Evolutionary conservation across 2,797 vertebrate species (phyloP).

Genomic region (Lepilemur septentrionalis): DNA sequence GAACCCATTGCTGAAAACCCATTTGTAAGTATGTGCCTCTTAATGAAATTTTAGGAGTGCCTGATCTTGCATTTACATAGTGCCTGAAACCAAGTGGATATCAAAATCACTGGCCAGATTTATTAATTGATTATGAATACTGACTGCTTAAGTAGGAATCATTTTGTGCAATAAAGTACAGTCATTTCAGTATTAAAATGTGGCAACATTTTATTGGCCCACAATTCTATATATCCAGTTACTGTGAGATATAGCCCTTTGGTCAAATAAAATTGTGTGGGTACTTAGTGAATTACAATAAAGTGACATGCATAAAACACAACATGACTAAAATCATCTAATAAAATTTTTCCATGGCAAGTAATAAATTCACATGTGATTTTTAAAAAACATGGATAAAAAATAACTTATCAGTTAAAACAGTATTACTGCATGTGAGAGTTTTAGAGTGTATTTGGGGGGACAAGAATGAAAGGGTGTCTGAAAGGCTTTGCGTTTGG

Average conservation of each 20-base stretch:
- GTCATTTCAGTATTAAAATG: conserved; percentile 45
- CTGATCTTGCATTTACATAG: conserved; percentile 11
- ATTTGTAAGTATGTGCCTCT: background rate
- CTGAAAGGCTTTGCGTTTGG: background rate
- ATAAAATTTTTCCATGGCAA: background rate
- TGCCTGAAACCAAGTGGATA: conserved; percentile 28
- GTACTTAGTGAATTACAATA: background rate
- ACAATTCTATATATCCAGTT: background rate
- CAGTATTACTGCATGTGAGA: background rate
- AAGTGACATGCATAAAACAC: background rate
- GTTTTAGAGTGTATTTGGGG: background rate
- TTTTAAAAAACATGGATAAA: background rate
- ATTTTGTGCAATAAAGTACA: conserved; percentile 34
- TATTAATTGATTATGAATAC: conserved; percentile 29
- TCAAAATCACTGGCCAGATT: conserved; percentile 15
- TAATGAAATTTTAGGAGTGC: background rate
- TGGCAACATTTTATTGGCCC: conserved; percentile 1
- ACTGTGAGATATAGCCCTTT: background rate
- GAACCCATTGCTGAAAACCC: conserved; percentile 13
- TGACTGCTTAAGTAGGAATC: conserved; percentile 35
- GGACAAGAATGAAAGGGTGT: background rate
- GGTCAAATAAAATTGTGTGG: background rate
- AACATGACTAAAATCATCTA: conserved; percentile 22
- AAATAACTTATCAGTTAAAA: background rate
- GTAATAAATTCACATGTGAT: background rate